These are phyloP conservation scores for Himantopus leucocephalus DNA, from an alignment of 2,113 vertebrate species.

Conservation along the genomic window DNA sequence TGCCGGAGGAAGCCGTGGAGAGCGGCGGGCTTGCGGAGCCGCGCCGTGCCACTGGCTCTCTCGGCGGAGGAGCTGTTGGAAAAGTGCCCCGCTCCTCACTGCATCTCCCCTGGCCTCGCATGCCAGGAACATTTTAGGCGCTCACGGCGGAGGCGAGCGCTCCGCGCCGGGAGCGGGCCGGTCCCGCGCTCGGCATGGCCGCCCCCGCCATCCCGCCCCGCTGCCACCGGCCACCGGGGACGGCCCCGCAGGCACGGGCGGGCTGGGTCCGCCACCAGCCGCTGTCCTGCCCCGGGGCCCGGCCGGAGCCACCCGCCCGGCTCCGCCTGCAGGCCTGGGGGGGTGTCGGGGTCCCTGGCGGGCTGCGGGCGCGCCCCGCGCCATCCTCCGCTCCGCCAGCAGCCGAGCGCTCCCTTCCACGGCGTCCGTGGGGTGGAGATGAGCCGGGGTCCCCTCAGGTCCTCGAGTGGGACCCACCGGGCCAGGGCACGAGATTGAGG, in stretches of 20 bases:
- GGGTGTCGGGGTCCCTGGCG: background rate
- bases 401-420: background rate
- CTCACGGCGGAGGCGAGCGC: background rate
- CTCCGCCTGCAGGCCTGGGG: background rate
- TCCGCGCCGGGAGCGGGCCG: background rate
- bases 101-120: slow-evolving; percentile 38
- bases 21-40: background rate
- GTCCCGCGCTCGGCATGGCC: background rate
- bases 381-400: background rate
- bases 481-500: rapidly evolving
- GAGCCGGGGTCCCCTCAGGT: background rate
- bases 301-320: background rate
- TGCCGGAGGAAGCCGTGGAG: background rate
- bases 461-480: background rate
- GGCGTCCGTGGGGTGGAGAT: rapidly evolving
- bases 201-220: background rate
- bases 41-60: slow-evolving; percentile 15
- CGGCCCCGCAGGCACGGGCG: background rate
- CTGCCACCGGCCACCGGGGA: background rate
- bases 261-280: background rate
- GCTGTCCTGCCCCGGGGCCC: background rate
- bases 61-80: slow-evolving; percentile 38
- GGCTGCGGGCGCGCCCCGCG: background rate
- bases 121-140: slow-evolving; percentile 23
- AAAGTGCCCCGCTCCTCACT: slow-evolving; percentile 18